phyloP scores from a whole-genome alignment of 2,888 invertebrate species.

The Agonopterix arenella region DNA sequence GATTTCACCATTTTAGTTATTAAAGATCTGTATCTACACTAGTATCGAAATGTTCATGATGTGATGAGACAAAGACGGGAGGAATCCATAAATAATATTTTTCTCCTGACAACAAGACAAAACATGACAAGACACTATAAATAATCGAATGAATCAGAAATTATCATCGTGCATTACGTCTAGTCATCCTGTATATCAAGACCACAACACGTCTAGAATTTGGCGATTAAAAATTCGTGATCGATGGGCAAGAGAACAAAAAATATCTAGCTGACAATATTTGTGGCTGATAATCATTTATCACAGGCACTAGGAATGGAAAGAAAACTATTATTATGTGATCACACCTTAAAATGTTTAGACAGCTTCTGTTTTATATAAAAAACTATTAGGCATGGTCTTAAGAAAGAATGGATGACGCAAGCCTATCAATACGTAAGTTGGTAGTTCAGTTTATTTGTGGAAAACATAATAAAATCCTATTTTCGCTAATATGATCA shows the following conservation, averaged over 20 bases:
- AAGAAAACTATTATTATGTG: conserved; percentile 23
- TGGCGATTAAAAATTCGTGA: conserved; percentile 28
- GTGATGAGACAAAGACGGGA: too few relatives aligned
- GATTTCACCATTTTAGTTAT: too few relatives aligned
- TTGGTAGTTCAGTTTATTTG: too few relatives aligned
- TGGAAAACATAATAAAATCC: too few relatives aligned
- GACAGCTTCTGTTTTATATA: conserved; percentile 31
- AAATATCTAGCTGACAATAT: conserved; percentile 37
- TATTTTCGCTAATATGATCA: too few relatives aligned
- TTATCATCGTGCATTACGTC: too few relatives aligned
- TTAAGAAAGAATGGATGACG: not conserved
- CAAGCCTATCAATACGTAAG: not conserved
- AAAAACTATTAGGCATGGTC: not conserved
- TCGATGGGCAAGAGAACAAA: conserved; percentile 25
- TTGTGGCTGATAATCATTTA: conserved; percentile 34
- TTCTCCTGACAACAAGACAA: too few relatives aligned
- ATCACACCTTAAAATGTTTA: conserved; percentile 26
- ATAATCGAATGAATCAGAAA: too few relatives aligned
- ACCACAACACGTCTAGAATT: conserved; percentile 28
- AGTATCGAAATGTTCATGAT: too few relatives aligned
- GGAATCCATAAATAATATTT: too few relatives aligned
- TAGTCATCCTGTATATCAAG: conserved; percentile 19
- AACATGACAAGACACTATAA: too few relatives aligned
- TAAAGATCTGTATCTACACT: too few relatives aligned
- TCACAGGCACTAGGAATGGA: conserved; percentile 23